A percentile compares a stretch with the other conserved stretches of the same genome.
phyloP scores from a whole-genome alignment of 2,888 invertebrate species.

The Linnaemya tessellans region DNA sequence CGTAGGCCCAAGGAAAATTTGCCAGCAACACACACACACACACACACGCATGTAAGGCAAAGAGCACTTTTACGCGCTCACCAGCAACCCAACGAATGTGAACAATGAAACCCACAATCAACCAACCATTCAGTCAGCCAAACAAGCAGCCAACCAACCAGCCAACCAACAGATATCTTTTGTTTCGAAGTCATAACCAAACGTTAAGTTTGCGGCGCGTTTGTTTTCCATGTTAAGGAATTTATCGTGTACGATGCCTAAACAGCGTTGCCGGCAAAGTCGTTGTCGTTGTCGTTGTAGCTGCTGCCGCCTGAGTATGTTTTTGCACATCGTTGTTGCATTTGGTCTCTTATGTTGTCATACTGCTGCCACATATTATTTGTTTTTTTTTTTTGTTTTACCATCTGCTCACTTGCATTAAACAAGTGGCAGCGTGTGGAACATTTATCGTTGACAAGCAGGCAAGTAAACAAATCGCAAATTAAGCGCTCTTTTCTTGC shows the following conservation, averaged over 20 bases:
- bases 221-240: conserved; percentile 71
- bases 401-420: conserved; percentile 14
- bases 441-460: conserved; percentile 6
- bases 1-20: conserved; percentile 52
- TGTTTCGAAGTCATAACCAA: conserved; percentile 54
- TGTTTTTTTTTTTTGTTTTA: too few relatives aligned
- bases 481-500: conserved; percentile 52
- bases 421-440: conserved; percentile 37
- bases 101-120: conserved; percentile 14
- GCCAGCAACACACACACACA: conserved; percentile 30
- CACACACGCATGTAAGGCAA: conserved; percentile 24
- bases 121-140: conserved; percentile 35
- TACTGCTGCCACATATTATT: not conserved
- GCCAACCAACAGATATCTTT: conserved; percentile 62
- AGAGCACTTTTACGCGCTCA: conserved; percentile 65
- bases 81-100: not conserved
- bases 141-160: conserved; percentile 36
- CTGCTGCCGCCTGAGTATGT: not conserved
- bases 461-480: conserved; percentile 3
- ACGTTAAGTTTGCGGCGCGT: conserved; percentile 63
- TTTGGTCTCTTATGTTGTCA: conserved; percentile 13
- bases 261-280: conserved; percentile 37
- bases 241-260: conserved; percentile 42
- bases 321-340: conserved; percentile 3
- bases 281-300: not conserved